These are phyloP conservation scores for Myotis planiceps DNA, from an alignment of 2,797 vertebrate species.

Conservation along the genomic window DNA sequence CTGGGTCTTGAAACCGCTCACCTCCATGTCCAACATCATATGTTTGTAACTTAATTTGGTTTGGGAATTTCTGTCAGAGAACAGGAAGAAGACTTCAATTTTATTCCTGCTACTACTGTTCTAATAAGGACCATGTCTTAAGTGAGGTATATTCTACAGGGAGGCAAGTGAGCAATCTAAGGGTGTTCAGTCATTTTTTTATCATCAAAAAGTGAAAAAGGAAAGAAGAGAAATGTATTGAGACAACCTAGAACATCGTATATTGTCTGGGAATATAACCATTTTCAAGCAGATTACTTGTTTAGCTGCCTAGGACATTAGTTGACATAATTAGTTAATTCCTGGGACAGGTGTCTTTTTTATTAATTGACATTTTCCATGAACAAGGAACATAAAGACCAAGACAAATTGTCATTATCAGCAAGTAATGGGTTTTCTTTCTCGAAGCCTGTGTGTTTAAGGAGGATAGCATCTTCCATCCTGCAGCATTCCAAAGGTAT, in stretches of 20 bases:
- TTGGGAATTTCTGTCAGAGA: not conserved
- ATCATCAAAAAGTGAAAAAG: not conserved
- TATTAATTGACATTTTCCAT: conserved; percentile 73
- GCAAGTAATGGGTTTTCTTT: conserved; percentile 72
- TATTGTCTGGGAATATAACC: not conserved
- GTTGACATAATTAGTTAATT: conserved; percentile 52
- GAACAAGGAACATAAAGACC: conserved; percentile 64
- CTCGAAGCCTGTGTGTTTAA: conserved; percentile 68
- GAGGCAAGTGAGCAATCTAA: not conserved
- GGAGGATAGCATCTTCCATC: conserved; percentile 65
- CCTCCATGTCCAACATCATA: not conserved
- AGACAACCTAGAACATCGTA: not conserved
- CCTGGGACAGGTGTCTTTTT: conserved; percentile 59
- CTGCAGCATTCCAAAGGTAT: conserved; percentile 76
- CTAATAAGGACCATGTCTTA: not conserved
- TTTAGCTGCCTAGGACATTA: not conserved
- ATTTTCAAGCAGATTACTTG: not conserved
- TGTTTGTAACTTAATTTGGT: not conserved
- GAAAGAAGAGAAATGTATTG: not conserved
- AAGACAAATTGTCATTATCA: conserved; percentile 70
- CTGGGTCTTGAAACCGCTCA: not conserved
- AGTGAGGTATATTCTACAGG: no score
- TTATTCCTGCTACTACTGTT: not conserved
- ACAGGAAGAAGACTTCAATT: not conserved
- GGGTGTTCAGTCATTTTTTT: not conserved